phyloP scores from a whole-genome alignment of 1,140 invertebrate genomes.

The Listronotus bonariensis region DNA sequence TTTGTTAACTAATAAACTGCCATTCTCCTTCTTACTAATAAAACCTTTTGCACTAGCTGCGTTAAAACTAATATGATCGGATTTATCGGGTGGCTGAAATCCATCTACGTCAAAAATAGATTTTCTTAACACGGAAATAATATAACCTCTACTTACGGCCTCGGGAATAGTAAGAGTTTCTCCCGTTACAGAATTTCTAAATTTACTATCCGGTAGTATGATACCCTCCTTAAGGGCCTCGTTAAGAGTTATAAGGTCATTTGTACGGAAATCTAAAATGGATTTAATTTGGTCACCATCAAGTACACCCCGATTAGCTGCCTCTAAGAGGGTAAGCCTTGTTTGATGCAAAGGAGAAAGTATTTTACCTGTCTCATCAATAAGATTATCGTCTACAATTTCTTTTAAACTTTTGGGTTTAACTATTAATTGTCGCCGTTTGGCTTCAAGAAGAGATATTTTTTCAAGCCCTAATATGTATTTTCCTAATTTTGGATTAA shows the following conservation, averaged over 20 bases:
- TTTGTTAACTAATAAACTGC: conserved; percentile 73
- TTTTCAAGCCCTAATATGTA: conserved; percentile 83
- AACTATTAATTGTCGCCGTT: conserved; percentile 75
- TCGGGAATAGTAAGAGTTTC: conserved; percentile 75
- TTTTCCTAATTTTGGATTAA: conserved; percentile 78
- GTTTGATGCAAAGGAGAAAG: conserved; percentile 76
- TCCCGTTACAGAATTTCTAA: conserved; percentile 71
- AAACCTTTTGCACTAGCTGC: conserved; percentile 80
- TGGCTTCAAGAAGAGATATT: conserved; percentile 79
- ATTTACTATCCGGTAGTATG: conserved; percentile 73
- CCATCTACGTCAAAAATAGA: conserved; percentile 92
- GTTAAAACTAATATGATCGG: conserved; percentile 85
- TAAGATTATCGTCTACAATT: conserved; percentile 76
- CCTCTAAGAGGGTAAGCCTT: conserved; percentile 80
- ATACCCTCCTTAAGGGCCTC: conserved; percentile 82
- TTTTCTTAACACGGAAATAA: conserved; percentile 84
- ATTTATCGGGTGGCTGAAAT: conserved; percentile 81
- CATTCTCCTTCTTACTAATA: conserved; percentile 73
- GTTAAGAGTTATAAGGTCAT: conserved; percentile 79
- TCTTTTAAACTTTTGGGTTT: conserved; percentile 92
- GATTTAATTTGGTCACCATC: conserved; percentile 83
- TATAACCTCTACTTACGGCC: conserved; percentile 84
- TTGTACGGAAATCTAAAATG: conserved; percentile 76
- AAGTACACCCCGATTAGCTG: conserved; percentile 81
- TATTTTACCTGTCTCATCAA: conserved; percentile 79